Conservation (phyloP, 1,140 invertebrate genomes). For the Eumaeus atala region DNA sequence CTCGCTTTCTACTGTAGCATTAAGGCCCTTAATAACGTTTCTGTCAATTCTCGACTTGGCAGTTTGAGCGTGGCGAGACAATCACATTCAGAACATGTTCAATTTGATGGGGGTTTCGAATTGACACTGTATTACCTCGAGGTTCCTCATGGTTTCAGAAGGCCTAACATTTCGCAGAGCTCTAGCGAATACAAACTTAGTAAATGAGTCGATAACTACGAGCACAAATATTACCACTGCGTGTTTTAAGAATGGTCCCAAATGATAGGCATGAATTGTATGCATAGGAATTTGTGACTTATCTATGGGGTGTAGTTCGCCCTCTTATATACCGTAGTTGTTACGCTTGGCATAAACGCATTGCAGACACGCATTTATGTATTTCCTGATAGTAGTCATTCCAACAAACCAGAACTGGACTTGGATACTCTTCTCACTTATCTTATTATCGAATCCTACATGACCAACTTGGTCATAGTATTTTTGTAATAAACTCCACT, state of each 20-base stretch:
- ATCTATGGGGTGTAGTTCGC: slow-evolving; percentile 31
- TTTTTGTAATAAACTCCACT: slow-evolving; percentile 21
- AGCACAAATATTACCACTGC: slow-evolving; percentile 28
- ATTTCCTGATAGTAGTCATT: slow-evolving; percentile 33
- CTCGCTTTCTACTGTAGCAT: slow-evolving; percentile 22
- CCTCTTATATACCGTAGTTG: slow-evolving; percentile 24
- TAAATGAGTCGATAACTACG: slow-evolving; percentile 38
- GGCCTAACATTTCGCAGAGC: slow-evolving; percentile 27
- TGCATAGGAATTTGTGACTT: slow-evolving; percentile 32
- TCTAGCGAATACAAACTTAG: slow-evolving; percentile 34
- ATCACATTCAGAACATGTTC: slow-evolving; percentile 33
- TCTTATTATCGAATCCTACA: slow-evolving; percentile 26
- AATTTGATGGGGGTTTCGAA: slow-evolving; percentile 32
- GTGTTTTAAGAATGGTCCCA: slow-evolving; percentile 36
- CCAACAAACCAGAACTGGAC: slow-evolving; percentile 24
- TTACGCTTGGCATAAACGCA: slow-evolving; percentile 25
- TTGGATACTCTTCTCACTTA: slow-evolving; percentile 27
- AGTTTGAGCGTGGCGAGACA: slow-evolving; percentile 30
- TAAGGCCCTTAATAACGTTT: slow-evolving; percentile 17
- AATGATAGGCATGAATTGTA: slow-evolving; percentile 37
- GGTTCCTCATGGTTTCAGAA: slow-evolving; percentile 23
- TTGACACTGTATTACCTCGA: slow-evolving; percentile 22
- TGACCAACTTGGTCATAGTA: too few species aligned
- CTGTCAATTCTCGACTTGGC: slow-evolving; percentile 24
- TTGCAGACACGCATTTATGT: slow-evolving; percentile 25